Conservation (phyloP, 2,113 vertebrate genomes). For the Perca flavescens region DNA sequence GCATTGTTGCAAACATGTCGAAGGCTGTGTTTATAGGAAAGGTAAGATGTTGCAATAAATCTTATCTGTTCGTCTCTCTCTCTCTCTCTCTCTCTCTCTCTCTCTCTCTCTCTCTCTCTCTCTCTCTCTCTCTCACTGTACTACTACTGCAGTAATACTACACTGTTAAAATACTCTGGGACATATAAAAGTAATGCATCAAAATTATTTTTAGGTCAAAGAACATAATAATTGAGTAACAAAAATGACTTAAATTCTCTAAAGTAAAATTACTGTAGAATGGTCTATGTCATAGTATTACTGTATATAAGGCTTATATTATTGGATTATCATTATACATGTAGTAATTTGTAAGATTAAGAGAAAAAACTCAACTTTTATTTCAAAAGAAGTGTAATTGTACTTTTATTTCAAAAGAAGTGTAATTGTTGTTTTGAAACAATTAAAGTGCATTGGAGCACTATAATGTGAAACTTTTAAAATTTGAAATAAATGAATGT, state of each 20-base stretch:
- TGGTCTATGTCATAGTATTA: background rate
- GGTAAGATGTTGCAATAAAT: constrained; percentile 21
- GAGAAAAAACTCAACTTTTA: background rate
- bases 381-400: background rate
- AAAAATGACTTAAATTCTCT: too few relatives aligned
- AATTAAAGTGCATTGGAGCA: background rate
- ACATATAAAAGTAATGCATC: background rate
- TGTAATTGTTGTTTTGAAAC: background rate
- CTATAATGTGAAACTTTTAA: background rate
- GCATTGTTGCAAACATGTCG: constrained; percentile 57
- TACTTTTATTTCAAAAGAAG: background rate
- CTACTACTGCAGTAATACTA: background rate
- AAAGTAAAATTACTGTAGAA: background rate
- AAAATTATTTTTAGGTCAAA: background rate
- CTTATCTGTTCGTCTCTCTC: background rate
- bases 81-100: too few relatives aligned
- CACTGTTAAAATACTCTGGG: background rate
- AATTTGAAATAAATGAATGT: background rate
- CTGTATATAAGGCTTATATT: background rate
- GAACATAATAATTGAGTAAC: background rate
- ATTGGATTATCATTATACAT: background rate
- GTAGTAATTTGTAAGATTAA: background rate
- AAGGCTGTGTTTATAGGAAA: constrained; percentile 27
- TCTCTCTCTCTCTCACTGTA: background rate
- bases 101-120: too few relatives aligned